Evolutionary conservation across 2,797 vertebrate species (phyloP).

Genomic region (Coregonus ussuriensis): DNA sequence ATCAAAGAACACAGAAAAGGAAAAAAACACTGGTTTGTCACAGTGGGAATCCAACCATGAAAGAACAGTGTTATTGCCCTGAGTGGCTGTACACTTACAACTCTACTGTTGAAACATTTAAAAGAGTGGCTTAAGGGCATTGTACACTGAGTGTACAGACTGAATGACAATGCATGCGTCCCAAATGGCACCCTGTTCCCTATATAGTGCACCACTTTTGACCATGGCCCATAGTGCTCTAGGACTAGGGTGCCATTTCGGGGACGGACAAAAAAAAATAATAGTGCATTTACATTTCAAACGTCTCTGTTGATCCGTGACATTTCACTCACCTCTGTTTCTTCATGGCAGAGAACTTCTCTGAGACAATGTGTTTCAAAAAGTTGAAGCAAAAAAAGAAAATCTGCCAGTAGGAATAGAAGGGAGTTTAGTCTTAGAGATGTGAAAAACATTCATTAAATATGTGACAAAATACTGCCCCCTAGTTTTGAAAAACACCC

Average conservation of each 20-base stretch:
- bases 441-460: neutral
- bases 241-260: neutral
- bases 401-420: conserved; percentile 78
- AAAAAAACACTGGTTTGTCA: neutral
- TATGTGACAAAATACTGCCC: conserved; percentile 31
- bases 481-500: conserved; percentile 19
- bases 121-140: neutral
- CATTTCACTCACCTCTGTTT: conserved; percentile 82
- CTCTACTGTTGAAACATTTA: neutral
- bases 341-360: conserved; percentile 92
- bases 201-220: no score
- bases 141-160: neutral
- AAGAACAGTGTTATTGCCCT: neutral
- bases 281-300: neutral
- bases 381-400: conserved; percentile 99
- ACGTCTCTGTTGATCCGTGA: neutral
- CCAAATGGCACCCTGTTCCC: neutral
- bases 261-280: neutral
- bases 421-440: neutral
- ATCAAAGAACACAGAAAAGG: conserved; percentile 3
- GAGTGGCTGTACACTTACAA: neutral
- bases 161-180: neutral
- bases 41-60: neutral
- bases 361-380: conserved; percentile 99
- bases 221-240: no score